Evolutionary conservation across 2,888 invertebrate species (phyloP), one percentile per base, ranked within the genome.

Genomic region (Drosophila macrothrix): DNA sequence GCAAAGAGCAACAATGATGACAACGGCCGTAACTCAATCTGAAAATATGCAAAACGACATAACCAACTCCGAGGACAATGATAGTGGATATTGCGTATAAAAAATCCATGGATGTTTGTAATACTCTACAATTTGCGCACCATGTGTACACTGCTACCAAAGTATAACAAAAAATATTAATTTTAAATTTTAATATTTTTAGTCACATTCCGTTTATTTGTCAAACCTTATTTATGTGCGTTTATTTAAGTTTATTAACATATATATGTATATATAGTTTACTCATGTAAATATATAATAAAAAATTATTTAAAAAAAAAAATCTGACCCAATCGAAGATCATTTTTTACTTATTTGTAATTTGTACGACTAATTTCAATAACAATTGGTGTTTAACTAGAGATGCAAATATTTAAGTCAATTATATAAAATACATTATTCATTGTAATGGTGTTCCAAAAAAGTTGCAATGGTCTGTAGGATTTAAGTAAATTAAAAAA

Each of bases 11-110:
- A 49, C 14, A 56, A 39, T 14, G 39, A 28, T 49, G 73, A 43
- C 59, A 72, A 52, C 75, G 66, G 68, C 56, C 80, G 88, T 78
- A 80, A 88, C 84, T 76, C 89, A 82, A 87, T 85, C 89, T 76
- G 82, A 50, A 76, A 73, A 84, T 73, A 80, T 78, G 70, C 63
- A 74, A 82, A 83, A 73, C 70, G 69, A 65, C 72, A 67, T 67
- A 70, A 53, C 68, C 80, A 72, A 54, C 70, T 75, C 75, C 58
- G 72, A 77, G 79, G 60, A 80, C 80, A 76, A 76, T 83, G 69
- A 73, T 65, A 72, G 72, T 69, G 67, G 53, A 55, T 70, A 72
- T 56, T 58, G 7, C 35, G 31, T 29, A 43, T 25, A 46, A 52
- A 54, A 55, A 56, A 46, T 49, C 16, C 52, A 35, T 62, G 37